phyloP scores from a whole-genome alignment of 2,113 vertebrate species.

The Crypturellus undulatus region DNA sequence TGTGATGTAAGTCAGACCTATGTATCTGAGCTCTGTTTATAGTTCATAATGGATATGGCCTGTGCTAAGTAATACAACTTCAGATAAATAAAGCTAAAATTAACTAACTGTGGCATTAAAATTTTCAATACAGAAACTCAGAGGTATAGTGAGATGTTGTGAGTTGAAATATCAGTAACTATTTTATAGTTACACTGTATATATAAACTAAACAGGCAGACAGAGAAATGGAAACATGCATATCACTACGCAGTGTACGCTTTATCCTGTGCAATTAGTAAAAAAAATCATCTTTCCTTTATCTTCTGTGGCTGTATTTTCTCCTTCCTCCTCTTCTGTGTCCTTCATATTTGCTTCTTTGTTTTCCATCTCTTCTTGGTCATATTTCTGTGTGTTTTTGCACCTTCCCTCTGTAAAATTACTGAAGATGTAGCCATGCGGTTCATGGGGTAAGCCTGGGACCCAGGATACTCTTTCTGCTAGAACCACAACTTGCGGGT shows the following conservation, averaged over 20 bases:
- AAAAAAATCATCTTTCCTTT: neutral
- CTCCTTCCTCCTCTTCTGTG: accelerated
- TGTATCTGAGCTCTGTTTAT: neutral
- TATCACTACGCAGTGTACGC: accelerated
- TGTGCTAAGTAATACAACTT: neutral
- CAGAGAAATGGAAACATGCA: neutral
- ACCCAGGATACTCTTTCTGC: neutral
- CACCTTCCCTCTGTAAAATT: neutral
- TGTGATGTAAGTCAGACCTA: neutral
- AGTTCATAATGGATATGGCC: neutral
- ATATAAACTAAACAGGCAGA: neutral
- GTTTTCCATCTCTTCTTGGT: neutral
- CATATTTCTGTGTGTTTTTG: neutral
- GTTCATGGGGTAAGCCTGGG: neutral
- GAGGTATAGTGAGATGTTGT: neutral
- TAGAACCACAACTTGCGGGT: neutral
- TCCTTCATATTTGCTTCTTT: neutral
- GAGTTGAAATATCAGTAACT: neutral
- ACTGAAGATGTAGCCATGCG: neutral
- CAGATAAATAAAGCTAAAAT: neutral
- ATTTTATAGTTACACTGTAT: neutral
- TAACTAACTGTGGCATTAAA: neutral
- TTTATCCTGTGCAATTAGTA: neutral
- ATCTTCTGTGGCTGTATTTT: neutral
- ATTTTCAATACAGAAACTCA: neutral